These are phyloP conservation scores for Mesochorus sp. DNA, from an alignment of 2,888 invertebrate species.

Conservation along the genomic window DNA sequence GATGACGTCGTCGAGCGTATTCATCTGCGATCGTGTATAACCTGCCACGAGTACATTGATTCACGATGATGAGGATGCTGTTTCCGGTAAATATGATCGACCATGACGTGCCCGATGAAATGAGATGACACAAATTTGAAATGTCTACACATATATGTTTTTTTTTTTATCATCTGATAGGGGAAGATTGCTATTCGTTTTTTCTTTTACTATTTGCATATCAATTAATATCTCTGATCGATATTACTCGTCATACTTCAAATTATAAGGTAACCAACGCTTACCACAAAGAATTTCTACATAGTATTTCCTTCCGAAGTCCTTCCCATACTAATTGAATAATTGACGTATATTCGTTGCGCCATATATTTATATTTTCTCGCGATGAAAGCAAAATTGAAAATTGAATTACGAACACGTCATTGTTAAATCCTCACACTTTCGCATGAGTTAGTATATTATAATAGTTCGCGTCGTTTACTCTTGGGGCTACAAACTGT, in stretches of 20 bases:
- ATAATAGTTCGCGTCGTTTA: conserved; percentile 11
- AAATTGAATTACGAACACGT: background rate
- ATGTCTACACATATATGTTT: conserved; percentile 4
- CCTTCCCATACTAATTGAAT: conserved; percentile 2
- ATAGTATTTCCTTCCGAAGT: background rate
- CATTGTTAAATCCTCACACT: background rate
- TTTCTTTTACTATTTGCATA: background rate
- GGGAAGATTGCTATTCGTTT: background rate
- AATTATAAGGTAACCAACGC: background rate
- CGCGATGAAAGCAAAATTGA: conserved; percentile 33
- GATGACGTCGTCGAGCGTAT: conserved; percentile 16
- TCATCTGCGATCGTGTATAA: conserved; percentile 20
- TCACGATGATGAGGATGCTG: conserved; percentile 23
- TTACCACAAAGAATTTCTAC: too few relatives aligned
- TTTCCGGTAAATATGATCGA: conserved; percentile 38
- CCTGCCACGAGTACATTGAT: conserved; percentile 28
- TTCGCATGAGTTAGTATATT: background rate
- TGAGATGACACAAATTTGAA: conserved; percentile 16
- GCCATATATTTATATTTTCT: conserved; percentile 6
- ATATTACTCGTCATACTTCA: background rate
- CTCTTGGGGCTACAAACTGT: conserved; percentile 17
- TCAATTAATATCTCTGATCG: background rate
- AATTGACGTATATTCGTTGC: conserved; percentile 22
- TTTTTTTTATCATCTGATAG: background rate
- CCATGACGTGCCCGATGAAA: too few relatives aligned